Base-by-base conservation (phyloP, 2,797 vertebrate species). In the Chaunax sp. region DNA sequence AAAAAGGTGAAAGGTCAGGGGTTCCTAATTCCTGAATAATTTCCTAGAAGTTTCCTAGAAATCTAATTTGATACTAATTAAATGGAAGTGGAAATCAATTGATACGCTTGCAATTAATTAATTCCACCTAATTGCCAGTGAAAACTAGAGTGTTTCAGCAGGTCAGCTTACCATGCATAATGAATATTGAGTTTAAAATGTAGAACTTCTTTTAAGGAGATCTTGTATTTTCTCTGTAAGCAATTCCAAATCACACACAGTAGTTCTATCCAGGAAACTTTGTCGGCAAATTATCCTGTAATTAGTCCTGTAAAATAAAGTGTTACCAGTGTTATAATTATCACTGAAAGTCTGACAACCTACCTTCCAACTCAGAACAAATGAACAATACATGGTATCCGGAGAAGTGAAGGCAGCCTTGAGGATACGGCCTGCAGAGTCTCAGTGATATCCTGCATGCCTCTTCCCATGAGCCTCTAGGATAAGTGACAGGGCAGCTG, bases 401-500 rank as follows among this genome's bases (percentile, higher is more conserved):
- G 14, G 41, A 55, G 46, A 26, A 19, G 19, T 35, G 43, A 43
- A 47, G 38, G 51, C 44, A 9, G 30, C 64, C 54, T 46, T 0
- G 11, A 43, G 51, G 58, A 75, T 33, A 25, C 3, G n/a, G 9
- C 19, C 28, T 6, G 30, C 57, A 4, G 40, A 19, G 26, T 20
- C 11, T 25, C 22, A 6, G 12, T 28, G 45, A 76, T 64, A 47
- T 65, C 40, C 61, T 49, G 47, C 54, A 14, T 8, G 11, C 66
- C 23, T 56, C 44, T 64, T 59, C 69, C 71, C 75, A 67, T 66
- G 75, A 77, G 66, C 37, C 56, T 52, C 63, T 37, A 7, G 35
- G 75, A 44, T 59, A 66, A 81, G 65, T 72, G 55, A 69, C 56
- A 13, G 57, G 38, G 57, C 46, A 51, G 69, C 78, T 62, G 78